Percentiles rank a stretch among this genome's conserved stretches.
These are phyloP conservation scores for Andinoacara biseriatus DNA, from an alignment of 2,113 vertebrate species.

Conservation along the genomic window DNA sequence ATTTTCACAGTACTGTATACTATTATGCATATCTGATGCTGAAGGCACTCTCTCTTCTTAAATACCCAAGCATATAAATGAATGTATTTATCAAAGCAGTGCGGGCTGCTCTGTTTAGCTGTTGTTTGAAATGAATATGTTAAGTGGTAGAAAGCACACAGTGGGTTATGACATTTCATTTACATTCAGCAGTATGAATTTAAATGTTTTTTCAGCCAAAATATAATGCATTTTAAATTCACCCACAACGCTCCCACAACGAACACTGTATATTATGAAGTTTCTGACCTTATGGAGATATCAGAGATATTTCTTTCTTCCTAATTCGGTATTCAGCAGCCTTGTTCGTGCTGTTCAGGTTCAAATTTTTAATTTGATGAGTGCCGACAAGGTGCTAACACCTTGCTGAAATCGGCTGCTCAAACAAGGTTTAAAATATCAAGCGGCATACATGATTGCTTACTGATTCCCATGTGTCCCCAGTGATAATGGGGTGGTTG, in stretches of 20 bases:
- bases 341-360: slow-evolving; percentile 52
- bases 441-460: slow-evolving; percentile 65
- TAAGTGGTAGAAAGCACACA: slow-evolving; percentile 43
- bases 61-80: slow-evolving; percentile 69
- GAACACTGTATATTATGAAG: not conserved
- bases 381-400: slow-evolving; percentile 59
- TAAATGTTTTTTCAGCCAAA: slow-evolving; percentile 19
- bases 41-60: slow-evolving; percentile 63
- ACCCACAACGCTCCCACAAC: not conserved
- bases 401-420: slow-evolving; percentile 54
- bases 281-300: slow-evolving; percentile 22
- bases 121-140: slow-evolving; percentile 55
- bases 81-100: slow-evolving; percentile 68
- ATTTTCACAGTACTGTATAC: slow-evolving; percentile 61
- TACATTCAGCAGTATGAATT: slow-evolving; percentile 44
- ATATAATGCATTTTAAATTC: not conserved
- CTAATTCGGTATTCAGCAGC: slow-evolving; percentile 50
- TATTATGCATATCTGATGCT: slow-evolving; percentile 70
- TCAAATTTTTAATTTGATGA: slow-evolving; percentile 65
- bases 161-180: slow-evolving; percentile 46
- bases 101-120: slow-evolving; percentile 44
- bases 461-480: slow-evolving; percentile 62
- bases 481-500: slow-evolving; percentile 65
- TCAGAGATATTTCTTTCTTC: not conserved
- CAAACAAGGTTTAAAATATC: slow-evolving; percentile 70